Evolutionary conservation across 2,797 vertebrate genomes (phyloP), one percentile per base, ranked within the genome.

Genomic region (Hirundo rustica): DNA sequence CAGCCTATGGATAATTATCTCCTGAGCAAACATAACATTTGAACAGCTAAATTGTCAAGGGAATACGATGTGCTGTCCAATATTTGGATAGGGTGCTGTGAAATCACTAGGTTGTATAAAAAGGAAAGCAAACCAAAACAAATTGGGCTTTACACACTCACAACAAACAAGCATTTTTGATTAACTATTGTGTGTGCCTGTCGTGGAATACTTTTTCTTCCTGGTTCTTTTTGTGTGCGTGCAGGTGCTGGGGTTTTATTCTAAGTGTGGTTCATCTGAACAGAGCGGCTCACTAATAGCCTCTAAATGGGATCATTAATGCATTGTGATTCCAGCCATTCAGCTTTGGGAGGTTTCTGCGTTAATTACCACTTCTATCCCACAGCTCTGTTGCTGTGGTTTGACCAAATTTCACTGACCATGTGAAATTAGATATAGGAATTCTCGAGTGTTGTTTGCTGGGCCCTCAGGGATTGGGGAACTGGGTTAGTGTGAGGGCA

Each of bases 221-320:
- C 38, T 58, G 79, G 79, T 76, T 23, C 72, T 92, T 92, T 91
- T 73, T 92, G 79, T 91, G 79, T 65, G 65, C 17, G 72, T 78
- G 95, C 95, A 96, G 95, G 95, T 97, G 96, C 86, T 82, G 67
- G 67, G 82, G 61, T 94, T 96, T 89, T 68, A 44, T 85, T 90
- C 89, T 88, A 32, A 96, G 89, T 45, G 88, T 70, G 55, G 81
- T 30, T 96, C 82, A 76, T 95, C 93, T 87, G 81, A 83, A 10
- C 81, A 34, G 88, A 92, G 88, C 82, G 3, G 86, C 47, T 87
- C 88, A 64, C 86, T 95, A 85, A 88, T 71, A 86, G 93, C 81
- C 90, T 87, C 88, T 96, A 85, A 96, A 95, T 95, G 88, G 95
- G 40, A 45, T 96, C 93, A 90, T 95, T 96, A 95, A 92, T 91